Base-by-base conservation (phyloP, 2,113 vertebrate genomes). In the Lepus timidus region DNA sequence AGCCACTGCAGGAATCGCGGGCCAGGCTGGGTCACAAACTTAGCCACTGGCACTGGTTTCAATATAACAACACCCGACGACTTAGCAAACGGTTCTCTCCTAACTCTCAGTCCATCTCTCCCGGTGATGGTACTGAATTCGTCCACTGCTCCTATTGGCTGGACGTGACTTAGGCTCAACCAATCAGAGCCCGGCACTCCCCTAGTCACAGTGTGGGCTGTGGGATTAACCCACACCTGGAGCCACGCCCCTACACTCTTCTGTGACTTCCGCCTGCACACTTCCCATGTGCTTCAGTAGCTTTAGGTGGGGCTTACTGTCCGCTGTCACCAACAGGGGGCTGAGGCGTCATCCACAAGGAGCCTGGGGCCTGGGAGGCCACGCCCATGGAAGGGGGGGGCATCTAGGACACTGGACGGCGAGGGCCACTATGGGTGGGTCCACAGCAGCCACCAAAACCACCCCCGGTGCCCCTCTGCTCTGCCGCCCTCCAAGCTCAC, bases 331-430 rank as follows among this genome's bases (percentile, higher is more conserved):
- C 7, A 0, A 6, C 19, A 27, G 14, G 1, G 16, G 0, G 0
- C 27, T 67, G 61, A 70, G n/a, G 23, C 52, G 31, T 61, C 36
- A 14, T 16, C 7, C 85, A 9, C 2, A 27, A 1, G 3, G 17
- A 23, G 8, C 27, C 23, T 12, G 51, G 17, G 13, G 16, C 27
- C 79, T 51, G 9, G 1, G 1, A 27, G 10, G 13, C 6, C 20
- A n/a, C n/a, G 6, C 9, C 9, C 0, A 0, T 9, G 62, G 10
- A 29, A 76, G 55, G 22, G 11, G 11, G 27, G 49, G 11, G 49
- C 33, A 23, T 67, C 83, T 36, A 36, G 74, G 62, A n/a, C 67
- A 36, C n/a, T 3, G 13, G 0, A 4, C 16, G 17, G 29, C 27
- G 1, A 31, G 55, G 55, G 17, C 44, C 44, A 44, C 44, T 44